Conservation (phyloP, 2,113 vertebrate species). For the Mugil cephalus region DNA sequence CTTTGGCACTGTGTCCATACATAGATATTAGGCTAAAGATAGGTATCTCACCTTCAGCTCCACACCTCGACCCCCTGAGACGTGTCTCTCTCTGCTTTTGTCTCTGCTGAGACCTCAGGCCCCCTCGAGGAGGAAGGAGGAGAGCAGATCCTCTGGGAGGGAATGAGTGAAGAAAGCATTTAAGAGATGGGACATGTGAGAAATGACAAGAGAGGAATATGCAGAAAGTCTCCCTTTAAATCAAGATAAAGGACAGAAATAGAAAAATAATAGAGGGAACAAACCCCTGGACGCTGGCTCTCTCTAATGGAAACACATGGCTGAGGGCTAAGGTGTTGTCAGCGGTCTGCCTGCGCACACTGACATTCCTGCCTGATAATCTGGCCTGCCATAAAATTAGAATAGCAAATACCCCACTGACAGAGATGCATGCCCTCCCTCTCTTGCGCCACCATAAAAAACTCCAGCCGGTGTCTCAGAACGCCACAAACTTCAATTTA, state of each 20-base stretch:
- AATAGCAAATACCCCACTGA: slow-evolving; percentile 99
- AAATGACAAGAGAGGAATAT: slow-evolving; percentile 96
- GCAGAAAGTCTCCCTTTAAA: slow-evolving; percentile 96
- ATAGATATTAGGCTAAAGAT: slow-evolving; percentile 78
- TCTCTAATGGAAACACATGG: slow-evolving; percentile 99
- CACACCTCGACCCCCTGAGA: slow-evolving; percentile 67
- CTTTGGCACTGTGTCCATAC: slow-evolving; percentile 74
- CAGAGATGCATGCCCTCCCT: slow-evolving; percentile 99
- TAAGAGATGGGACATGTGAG: slow-evolving; percentile 34
- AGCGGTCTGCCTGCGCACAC: slow-evolving; percentile 88
- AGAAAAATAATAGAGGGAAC: slow-evolving; percentile 94
- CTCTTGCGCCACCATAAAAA: slow-evolving; percentile 92
- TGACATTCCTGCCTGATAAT: slow-evolving; percentile 99
- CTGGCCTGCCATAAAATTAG: slow-evolving; percentile 99
- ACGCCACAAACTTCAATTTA: slow-evolving; percentile 99
- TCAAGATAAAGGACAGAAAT: slow-evolving; percentile 99
- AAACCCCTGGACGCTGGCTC: slow-evolving; percentile 92
- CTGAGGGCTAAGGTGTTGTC: slow-evolving; percentile 97
- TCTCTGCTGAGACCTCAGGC: slow-evolving; percentile 72
- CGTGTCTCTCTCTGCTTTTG: slow-evolving; percentile 57
- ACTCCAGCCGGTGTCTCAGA: slow-evolving; percentile 93
- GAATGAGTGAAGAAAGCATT: slow-evolving; percentile 22
- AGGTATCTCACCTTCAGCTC: slow-evolving; percentile 82
- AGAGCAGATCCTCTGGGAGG: slow-evolving; percentile 46
- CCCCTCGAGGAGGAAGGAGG: slow-evolving; percentile 61